phyloP scores from a whole-genome alignment of 2,113 vertebrate genomes.

The Neogale vison region DNA sequence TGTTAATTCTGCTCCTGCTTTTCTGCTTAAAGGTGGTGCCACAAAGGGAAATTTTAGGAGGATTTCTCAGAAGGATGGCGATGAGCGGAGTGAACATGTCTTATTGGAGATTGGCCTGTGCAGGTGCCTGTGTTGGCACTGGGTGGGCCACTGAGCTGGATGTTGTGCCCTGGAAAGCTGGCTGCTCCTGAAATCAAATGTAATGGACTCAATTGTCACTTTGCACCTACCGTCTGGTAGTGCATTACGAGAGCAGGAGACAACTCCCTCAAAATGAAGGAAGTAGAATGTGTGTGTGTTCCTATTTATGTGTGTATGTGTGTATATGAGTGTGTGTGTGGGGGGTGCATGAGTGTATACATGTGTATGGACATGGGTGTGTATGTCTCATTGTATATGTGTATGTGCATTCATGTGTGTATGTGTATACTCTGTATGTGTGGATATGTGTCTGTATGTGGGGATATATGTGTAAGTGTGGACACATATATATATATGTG shows the following conservation, averaged over 20 bases:
- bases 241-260: neutral
- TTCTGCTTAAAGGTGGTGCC: neutral
- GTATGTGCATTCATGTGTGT: neutral
- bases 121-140: accelerated
- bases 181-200: neutral
- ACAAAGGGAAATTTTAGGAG: neutral
- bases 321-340: accelerated
- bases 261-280: neutral
- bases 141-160: neutral
- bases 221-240: neutral
- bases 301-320: neutral
- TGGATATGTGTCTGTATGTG: neutral
- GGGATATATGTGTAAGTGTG: neutral
- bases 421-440: no score
- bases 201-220: neutral
- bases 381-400: neutral
- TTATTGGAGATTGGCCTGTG: neutral
- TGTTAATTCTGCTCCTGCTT: neutral
- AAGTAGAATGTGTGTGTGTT: neutral
- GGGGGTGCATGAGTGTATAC: neutral
- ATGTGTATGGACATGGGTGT: neutral
- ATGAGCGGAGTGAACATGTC: neutral
- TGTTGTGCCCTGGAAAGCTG: neutral
- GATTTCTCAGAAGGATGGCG: neutral
- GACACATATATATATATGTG: neutral